Evolutionary conservation across 2,888 invertebrate species (phyloP).

Genomic region (Drosophila eohydei): DNA sequence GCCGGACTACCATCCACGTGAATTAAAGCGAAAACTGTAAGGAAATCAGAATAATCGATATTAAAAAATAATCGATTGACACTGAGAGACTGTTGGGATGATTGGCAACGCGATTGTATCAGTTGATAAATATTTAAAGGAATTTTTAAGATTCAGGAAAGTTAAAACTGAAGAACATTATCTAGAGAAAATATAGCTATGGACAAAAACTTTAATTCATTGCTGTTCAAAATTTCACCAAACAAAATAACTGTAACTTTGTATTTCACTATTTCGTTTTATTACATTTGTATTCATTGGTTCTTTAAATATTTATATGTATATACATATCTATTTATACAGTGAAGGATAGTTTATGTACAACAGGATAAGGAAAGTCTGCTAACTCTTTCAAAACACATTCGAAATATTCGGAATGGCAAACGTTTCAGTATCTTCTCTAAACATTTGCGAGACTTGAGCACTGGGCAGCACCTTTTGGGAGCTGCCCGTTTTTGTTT

Average conservation of each 20-base stretch:
- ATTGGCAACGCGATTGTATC: background rate
- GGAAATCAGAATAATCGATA: background rate
- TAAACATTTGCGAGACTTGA: constrained; percentile 73
- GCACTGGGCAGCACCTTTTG: constrained; percentile 75
- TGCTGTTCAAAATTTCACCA: no score
- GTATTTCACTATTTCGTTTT: constrained; percentile 9
- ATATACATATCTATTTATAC: constrained; percentile 23
- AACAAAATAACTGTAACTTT: background rate
- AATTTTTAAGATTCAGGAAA: background rate
- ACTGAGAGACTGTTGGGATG: no score
- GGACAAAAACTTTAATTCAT: no score
- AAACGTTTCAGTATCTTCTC: constrained; percentile 60
- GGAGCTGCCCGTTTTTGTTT: constrained; percentile 80
- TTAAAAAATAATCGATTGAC: background rate
- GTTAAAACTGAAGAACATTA: background rate
- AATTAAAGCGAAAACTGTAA: no score
- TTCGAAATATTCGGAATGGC: constrained; percentile 66
- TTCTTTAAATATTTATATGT: constrained; percentile 19
- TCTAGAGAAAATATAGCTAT: no score
- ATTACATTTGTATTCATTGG: constrained; percentile 15
- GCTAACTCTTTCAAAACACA: constrained; percentile 29
- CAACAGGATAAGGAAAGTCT: constrained; percentile 20
- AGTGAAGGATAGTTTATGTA: constrained; percentile 27
- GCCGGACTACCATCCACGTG: no score
- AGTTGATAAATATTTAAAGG: background rate